These are phyloP conservation scores for Sebastes fasciatus DNA, from an alignment of 2,113 vertebrate species.

Conservation along the genomic window DNA sequence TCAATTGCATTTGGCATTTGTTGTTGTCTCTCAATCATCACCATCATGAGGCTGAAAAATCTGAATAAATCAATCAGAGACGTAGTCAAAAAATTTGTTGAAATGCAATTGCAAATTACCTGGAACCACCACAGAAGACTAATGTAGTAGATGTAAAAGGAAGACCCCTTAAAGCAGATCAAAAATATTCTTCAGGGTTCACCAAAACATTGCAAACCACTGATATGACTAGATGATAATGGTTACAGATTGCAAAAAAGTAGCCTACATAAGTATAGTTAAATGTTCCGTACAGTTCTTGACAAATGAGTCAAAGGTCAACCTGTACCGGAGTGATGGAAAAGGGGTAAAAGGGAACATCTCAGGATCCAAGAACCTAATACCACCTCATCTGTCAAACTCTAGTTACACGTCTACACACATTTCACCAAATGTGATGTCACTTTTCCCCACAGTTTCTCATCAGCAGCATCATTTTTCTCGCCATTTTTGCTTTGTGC, in stretches of 20 bases:
- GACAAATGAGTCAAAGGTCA: background rate
- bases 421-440: background rate
- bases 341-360: background rate
- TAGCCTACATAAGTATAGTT: background rate
- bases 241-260: background rate
- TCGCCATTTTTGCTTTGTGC: background rate
- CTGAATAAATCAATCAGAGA: background rate
- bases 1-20: background rate
- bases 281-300: background rate
- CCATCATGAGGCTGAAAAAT: background rate
- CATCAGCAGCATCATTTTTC: background rate
- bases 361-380: background rate
- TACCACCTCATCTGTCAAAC: background rate
- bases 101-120: background rate
- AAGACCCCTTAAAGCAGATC: background rate
- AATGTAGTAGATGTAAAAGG: background rate
- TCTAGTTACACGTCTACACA: background rate
- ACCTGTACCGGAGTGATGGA: background rate
- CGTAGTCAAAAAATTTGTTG: background rate
- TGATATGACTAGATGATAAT: background rate
- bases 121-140: background rate
- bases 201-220: background rate
- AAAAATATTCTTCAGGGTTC: background rate
- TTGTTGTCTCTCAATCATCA: background rate
- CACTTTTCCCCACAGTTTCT: background rate